These are phyloP conservation scores for Eudasyphora cyanicolor DNA, from an alignment of 2,888 invertebrate genomes.

Conservation along the genomic window DNA sequence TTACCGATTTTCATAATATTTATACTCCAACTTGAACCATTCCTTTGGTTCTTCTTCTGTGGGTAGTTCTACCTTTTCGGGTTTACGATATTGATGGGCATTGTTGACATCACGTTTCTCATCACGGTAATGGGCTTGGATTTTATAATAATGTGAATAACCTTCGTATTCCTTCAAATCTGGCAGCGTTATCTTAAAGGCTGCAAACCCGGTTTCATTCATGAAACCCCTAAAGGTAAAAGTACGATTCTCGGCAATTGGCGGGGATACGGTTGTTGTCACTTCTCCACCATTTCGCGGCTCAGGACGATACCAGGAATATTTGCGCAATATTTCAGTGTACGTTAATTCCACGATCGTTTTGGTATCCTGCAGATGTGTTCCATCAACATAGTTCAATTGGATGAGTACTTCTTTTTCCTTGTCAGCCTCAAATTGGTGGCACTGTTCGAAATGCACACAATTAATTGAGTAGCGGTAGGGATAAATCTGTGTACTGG, in stretches of 20 bases:
- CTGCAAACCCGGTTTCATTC: constrained; percentile 84
- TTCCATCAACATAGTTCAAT: constrained; percentile 86
- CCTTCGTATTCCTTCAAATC: constrained; percentile 75
- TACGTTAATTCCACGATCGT: constrained; percentile 81
- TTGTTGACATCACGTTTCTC: constrained; percentile 69
- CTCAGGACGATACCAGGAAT: constrained; percentile 54
- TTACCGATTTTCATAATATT: constrained; percentile 65
- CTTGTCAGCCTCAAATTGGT: constrained; percentile 94
- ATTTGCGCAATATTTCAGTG: constrained; percentile 68
- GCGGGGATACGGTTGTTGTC: constrained; percentile 39
- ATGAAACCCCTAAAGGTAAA: constrained; percentile 77
- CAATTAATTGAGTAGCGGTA: constrained; percentile 88
- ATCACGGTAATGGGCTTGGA: constrained; percentile 69
- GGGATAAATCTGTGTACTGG: constrained; percentile 88
- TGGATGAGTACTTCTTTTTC: constrained; percentile 91
- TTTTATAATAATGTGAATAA: constrained; percentile 68
- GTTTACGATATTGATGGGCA: constrained; percentile 70
- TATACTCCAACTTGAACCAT: constrained; percentile 54
- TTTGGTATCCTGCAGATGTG: constrained; percentile 83
- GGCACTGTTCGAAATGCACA: constrained; percentile 86
- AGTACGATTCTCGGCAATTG: constrained; percentile 78
- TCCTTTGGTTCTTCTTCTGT: constrained; percentile 69
- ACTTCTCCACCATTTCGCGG: neutral
- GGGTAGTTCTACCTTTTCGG: constrained; percentile 67
- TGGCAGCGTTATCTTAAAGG: constrained; percentile 84